Base-by-base conservation (phyloP, 2,797 vertebrate species). In the Sebastes hubbsi region DNA sequence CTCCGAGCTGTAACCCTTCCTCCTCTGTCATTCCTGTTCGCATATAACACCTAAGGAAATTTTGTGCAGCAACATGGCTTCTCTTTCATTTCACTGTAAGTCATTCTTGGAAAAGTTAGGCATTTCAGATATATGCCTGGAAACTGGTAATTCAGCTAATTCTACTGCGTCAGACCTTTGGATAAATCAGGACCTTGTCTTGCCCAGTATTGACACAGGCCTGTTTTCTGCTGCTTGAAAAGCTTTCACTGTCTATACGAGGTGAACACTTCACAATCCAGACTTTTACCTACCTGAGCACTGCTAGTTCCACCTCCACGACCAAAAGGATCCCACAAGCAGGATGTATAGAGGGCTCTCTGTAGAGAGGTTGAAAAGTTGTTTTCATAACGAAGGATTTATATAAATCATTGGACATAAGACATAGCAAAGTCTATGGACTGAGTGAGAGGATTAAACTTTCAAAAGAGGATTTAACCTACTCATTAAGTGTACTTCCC, bases 161-260 rank as follows among this genome's bases (percentile, higher is more conserved):
- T 83, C 82, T 77, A 66, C 56, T 59, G 59, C 71, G 58, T 87
- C 83, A 80, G 74, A 71, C 70, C n/a, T 60, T 24, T 29, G 79
- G 77, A 91, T 91, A 87, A 92, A 92, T 90, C 83, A 75, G 75
- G 83, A 84, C 85, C 87, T 88, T 94, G 91, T 91, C 71, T 82
- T 58, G 56, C 82, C 66, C 78, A 64, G 77, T 92, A 88, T 89
- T 91, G 85, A 93, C 92, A 90, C 82, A 88, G 75, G 60, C 78
- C 77, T 89, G 87, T 91, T 91, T 87, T 84, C 76, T 59, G 64
- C 76, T 62, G 69, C 84, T 80, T 90, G 29, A 91, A 93, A 93
- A 89, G 90, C 82, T 8, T 73, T 70, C 65, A 83, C 81, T 89
- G 90, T 92, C 70, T 66, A 74, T 75, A 76, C 27, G 61, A 80